Percentiles rank a stretch among this genome's conserved stretches.
Conservation (phyloP, 2,888 invertebrate species). For the Sarcophaga carnaria region DNA sequence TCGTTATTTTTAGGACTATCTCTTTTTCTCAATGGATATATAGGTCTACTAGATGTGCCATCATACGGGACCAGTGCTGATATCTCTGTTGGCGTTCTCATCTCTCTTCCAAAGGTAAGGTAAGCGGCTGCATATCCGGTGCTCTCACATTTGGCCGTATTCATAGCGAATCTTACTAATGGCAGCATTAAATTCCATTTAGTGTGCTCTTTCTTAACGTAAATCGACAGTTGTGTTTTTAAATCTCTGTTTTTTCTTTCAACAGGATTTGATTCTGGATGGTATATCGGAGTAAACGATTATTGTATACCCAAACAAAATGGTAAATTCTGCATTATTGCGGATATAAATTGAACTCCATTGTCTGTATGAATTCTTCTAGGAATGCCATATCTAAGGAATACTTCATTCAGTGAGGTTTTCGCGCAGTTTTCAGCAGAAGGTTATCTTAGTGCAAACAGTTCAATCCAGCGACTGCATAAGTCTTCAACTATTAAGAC, state of each 20-base stretch:
- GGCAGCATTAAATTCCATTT: slow-evolving; percentile 71
- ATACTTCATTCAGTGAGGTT: slow-evolving; percentile 48
- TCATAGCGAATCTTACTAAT: slow-evolving; percentile 69
- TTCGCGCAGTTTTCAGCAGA: slow-evolving; percentile 50
- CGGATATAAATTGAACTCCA: slow-evolving; percentile 46
- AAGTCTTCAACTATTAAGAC: slow-evolving; percentile 40
- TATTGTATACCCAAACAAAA: slow-evolving; percentile 22
- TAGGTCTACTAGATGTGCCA: no score
- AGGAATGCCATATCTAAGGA: slow-evolving; percentile 53
- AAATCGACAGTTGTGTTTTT: slow-evolving; percentile 23
- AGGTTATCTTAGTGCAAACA: slow-evolving; percentile 45
- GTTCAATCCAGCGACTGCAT: slow-evolving; percentile 56
- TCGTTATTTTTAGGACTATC: no score
- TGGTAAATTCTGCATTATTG: slow-evolving; percentile 23
- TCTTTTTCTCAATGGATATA: no score
- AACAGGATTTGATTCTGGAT: slow-evolving; percentile 34
- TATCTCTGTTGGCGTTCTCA: no score
- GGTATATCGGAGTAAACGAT: slow-evolving; percentile 30
- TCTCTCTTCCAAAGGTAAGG: no score
- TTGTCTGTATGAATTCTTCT: slow-evolving; percentile 49
- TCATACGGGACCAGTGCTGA: no score
- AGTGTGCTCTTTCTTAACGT: slow-evolving; percentile 21
- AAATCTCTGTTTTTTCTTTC: slow-evolving; percentile 24
- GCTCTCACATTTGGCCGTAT: background rate
- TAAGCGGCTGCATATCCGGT: background rate